Percentiles rank a stretch among this genome's conserved stretches.
Conservation (phyloP, 1,140 invertebrate genomes). For the Bombyx mandarina region DNA sequence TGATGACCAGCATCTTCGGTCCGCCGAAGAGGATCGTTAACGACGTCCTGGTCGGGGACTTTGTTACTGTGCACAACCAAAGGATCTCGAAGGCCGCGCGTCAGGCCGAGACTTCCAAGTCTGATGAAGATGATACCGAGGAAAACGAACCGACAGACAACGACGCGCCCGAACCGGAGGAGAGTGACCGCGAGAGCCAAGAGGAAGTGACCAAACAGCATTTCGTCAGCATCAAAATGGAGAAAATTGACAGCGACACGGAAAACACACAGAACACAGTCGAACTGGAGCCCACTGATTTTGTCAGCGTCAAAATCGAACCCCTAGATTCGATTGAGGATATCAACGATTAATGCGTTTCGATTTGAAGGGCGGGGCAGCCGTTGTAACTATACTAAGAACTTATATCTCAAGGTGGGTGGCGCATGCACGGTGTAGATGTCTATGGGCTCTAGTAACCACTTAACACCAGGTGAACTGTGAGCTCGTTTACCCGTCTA, state of each 20-base stretch:
- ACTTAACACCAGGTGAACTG: too few species aligned
- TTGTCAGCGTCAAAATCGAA: slow-evolving; percentile 59
- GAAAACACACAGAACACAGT: slow-evolving; percentile 6
- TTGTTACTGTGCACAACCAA: slow-evolving; percentile 27
- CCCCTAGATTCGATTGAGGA: slow-evolving; percentile 20
- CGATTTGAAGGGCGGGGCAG: too few species aligned
- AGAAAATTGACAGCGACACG: slow-evolving; percentile 16
- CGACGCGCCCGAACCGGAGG: slow-evolving; percentile 12
- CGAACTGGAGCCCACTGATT: slow-evolving; percentile 48
- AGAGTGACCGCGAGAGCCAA: slow-evolving; percentile 18
- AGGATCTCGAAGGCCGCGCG: background rate
- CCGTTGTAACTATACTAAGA: too few species aligned
- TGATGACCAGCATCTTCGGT: slow-evolving; percentile 54
- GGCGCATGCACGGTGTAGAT: too few species aligned
- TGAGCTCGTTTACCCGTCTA: too few species aligned
- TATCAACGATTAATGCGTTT: too few species aligned
- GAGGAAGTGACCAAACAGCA: slow-evolving; percentile 1
- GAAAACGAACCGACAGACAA: slow-evolving; percentile 16
- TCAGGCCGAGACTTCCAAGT: slow-evolving; percentile 13
- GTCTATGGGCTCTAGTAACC: too few species aligned
- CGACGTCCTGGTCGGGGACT: slow-evolving; percentile 30
- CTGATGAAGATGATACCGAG: slow-evolving; percentile 14
- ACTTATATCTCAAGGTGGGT: too few species aligned
- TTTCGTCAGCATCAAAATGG: slow-evolving; percentile 10
- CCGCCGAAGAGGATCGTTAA: slow-evolving; percentile 33